phyloP scores from a whole-genome alignment of 2,113 vertebrate species.

The Gallinago paraguaiae region DNA sequence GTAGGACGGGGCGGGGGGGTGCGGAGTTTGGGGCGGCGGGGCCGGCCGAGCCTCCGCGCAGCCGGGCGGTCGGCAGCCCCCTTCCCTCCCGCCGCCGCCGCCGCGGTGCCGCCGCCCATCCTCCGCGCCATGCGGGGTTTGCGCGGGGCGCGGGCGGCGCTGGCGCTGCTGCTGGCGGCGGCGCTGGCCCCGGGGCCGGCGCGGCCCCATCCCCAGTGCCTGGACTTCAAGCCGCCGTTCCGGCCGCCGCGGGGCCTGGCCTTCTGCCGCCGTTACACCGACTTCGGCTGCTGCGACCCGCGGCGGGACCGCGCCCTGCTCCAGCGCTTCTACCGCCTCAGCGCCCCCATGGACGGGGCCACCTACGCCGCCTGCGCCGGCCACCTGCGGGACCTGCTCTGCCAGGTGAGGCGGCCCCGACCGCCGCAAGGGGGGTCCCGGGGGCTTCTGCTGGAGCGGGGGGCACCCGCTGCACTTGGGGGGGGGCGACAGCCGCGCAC shows the following conservation, averaged over 20 bases:
- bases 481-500: too few relatives aligned
- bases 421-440: too few relatives aligned
- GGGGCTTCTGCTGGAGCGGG: background rate
- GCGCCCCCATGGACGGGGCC: slow-evolving; percentile 74
- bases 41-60: background rate
- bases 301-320: slow-evolving; percentile 82
- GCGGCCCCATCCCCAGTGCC: slow-evolving; percentile 86
- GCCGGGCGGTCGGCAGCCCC: background rate
- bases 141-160: background rate
- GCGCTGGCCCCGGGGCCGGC: slow-evolving; percentile 42
- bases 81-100: background rate
- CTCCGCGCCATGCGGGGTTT: background rate
- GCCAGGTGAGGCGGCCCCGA: slow-evolving; percentile 82
- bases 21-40: background rate
- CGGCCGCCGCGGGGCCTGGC: slow-evolving; percentile 79
- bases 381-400: slow-evolving; percentile 88
- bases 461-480: too few relatives aligned
- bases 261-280: slow-evolving; percentile 87
- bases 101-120: background rate
- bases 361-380: slow-evolving; percentile 80
- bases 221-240: slow-evolving; percentile 97
- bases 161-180: slow-evolving; percentile 32
- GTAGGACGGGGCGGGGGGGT: background rate
- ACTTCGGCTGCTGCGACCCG: slow-evolving; percentile 90
- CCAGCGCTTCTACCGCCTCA: slow-evolving; percentile 80